These are phyloP conservation scores for Rhegmatorhina hoffmannsi DNA, from an alignment of 2,113 vertebrate genomes.

Conservation along the genomic window DNA sequence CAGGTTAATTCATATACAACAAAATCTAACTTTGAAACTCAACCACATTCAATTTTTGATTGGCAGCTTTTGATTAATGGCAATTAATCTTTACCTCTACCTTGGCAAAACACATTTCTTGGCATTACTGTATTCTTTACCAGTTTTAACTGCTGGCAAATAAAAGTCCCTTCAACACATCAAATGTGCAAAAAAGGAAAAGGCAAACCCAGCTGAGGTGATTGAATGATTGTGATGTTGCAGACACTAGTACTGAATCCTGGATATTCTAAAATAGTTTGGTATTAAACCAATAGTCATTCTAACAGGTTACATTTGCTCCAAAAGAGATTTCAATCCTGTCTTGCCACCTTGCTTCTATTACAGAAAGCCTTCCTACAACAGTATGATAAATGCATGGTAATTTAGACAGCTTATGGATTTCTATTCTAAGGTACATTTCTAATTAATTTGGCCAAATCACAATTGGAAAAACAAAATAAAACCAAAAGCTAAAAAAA, in stretches of 20 bases:
- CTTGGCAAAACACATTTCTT: conserved; percentile 53
- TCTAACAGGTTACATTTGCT: conserved; percentile 7
- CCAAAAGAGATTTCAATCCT: background rate
- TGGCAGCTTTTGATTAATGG: conserved; percentile 56
- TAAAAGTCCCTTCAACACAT: background rate
- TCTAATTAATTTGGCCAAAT: conserved; percentile 49
- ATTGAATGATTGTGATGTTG: background rate
- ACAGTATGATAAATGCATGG: background rate
- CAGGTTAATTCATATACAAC: background rate
- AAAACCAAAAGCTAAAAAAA: background rate
- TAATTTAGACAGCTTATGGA: conserved; percentile 24
- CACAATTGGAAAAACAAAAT: conserved; percentile 8
- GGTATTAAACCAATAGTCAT: background rate
- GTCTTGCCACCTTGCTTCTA: background rate
- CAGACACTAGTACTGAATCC: background rate
- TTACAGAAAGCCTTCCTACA: background rate
- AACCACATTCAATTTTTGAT: conserved; percentile 12
- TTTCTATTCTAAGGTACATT: conserved; percentile 66
- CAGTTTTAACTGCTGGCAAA: conserved; percentile 27
- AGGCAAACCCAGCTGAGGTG: background rate
- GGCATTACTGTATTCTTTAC: conserved; percentile 5
- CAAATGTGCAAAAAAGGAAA: background rate
- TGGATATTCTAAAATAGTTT: background rate
- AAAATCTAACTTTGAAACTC: conserved; percentile 30
- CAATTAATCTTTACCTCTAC: conserved; percentile 34